A percentile compares a stretch with the other conserved stretches of the same genome.
Conservation (phyloP, 2,888 invertebrate genomes). For the Conistra vaccinii region DNA sequence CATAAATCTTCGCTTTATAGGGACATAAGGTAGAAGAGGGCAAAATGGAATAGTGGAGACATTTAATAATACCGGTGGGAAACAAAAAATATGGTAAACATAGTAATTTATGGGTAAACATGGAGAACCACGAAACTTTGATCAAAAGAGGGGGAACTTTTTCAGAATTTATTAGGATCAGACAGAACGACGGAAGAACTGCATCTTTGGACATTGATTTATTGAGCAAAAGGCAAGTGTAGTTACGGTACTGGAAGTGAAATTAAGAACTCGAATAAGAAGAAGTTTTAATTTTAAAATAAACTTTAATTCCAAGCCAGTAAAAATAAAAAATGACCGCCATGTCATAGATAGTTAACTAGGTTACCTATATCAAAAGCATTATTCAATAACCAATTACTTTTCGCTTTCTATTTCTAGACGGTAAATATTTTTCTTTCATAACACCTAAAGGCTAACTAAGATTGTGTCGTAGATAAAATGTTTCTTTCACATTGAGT, state of each 20-base stretch:
- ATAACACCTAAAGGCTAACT: constrained; percentile 22
- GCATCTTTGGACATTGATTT: constrained; percentile 1
- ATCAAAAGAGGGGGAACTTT: constrained; percentile 13
- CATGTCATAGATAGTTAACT: neutral
- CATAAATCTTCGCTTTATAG: constrained; percentile 49
- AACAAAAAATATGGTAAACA: constrained; percentile 20
- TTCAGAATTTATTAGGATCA: constrained; percentile 20
- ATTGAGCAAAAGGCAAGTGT: neutral
- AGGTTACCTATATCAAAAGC: neutral
- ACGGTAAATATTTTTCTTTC: constrained; percentile 27
- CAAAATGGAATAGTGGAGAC: constrained; percentile 30
- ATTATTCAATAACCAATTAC: constrained; percentile 29
- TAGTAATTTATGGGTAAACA: constrained; percentile 21
- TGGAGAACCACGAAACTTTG: neutral
- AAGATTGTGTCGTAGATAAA: constrained; percentile 45
- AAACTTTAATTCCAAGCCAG: neutral
- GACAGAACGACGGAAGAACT: too few species aligned
- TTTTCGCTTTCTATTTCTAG: constrained; percentile 36
- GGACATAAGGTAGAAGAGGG: constrained; percentile 36
- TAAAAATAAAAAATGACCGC: neutral
- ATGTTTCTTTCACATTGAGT: constrained; percentile 37
- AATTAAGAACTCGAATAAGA: neutral
- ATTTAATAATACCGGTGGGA: neutral
- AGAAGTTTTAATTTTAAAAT: neutral
- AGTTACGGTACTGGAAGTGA: neutral